These are phyloP conservation scores for Napeogenes inachia DNA, from an alignment of 2,888 invertebrate genomes.

Conservation along the genomic window DNA sequence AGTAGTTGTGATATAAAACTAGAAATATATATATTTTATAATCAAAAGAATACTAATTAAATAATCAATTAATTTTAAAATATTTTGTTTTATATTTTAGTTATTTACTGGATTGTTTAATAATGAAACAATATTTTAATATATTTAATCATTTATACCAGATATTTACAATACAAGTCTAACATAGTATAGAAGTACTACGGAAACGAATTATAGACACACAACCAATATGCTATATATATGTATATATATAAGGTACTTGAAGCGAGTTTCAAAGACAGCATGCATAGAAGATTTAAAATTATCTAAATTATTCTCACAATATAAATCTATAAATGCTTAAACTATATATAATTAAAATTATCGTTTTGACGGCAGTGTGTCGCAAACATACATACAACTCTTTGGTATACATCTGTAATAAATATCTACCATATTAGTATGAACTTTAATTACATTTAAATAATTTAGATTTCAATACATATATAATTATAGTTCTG, in stretches of 20 bases:
- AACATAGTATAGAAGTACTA: conserved; percentile 55
- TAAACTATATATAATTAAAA: conserved; percentile 27
- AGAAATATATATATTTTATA: no score
- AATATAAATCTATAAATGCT: conserved; percentile 38
- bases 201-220: conserved; percentile 50
- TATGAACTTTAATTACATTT: no score
- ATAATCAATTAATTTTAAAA: no score
- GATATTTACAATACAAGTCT: conserved; percentile 64
- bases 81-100: no score
- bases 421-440: conserved; percentile 27
- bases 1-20: no score
- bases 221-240: conserved; percentile 52
- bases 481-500: no score
- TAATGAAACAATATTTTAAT: conserved; percentile 12
- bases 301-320: conserved; percentile 26
- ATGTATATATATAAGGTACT: conserved; percentile 33
- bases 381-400: conserved; percentile 12
- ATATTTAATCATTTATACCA: conserved; percentile 48
- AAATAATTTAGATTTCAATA: no score
- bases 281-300: conserved; percentile 21
- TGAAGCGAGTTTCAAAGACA: conserved; percentile 36
- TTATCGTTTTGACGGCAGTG: conserved; percentile 52
- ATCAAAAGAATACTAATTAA: no score
- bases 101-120: no score
- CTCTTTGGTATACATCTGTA: conserved; percentile 64